phyloP scores from a whole-genome alignment of 2,113 vertebrate genomes.

The Gobius niger region DNA sequence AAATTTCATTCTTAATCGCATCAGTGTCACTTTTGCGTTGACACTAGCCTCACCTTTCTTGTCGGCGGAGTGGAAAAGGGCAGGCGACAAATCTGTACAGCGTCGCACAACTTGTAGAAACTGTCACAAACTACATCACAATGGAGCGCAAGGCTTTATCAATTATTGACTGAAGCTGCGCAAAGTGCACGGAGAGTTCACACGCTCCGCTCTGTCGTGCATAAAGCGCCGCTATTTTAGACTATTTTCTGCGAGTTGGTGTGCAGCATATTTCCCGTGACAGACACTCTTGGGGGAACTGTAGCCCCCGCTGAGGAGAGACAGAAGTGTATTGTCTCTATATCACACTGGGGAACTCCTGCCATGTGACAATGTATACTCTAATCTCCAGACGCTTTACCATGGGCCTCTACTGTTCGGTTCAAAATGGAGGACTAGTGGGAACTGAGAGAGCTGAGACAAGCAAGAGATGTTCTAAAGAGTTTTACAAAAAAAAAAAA shows the following conservation, averaged over 20 bases:
- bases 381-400: constrained; percentile 19
- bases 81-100: constrained; percentile 20
- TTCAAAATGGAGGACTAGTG: constrained; percentile 1
- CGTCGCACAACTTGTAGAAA: constrained; percentile 13
- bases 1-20: background rate
- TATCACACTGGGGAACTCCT: constrained; percentile 33
- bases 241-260: constrained; percentile 21
- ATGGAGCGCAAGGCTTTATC: constrained; percentile 40
- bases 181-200: constrained; percentile 50
- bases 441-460: constrained; percentile 12
- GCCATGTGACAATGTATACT: constrained; percentile 35
- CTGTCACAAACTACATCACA: constrained; percentile 28
- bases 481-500: constrained; percentile 21
- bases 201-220: constrained; percentile 27
- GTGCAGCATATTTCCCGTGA: constrained; percentile 24
- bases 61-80: constrained; percentile 21
- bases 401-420: background rate
- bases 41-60: constrained; percentile 17
- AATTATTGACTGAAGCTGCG: constrained; percentile 60
- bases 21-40: background rate
- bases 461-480: constrained; percentile 14
- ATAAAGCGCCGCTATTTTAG: constrained; percentile 42
- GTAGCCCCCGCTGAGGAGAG: constrained; percentile 32
- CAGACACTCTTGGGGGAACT: constrained; percentile 24
- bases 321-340: constrained; percentile 35